These are phyloP conservation scores for Arnoldichthys spilopterus DNA, from an alignment of 2,797 vertebrate genomes.

Conservation along the genomic window DNA sequence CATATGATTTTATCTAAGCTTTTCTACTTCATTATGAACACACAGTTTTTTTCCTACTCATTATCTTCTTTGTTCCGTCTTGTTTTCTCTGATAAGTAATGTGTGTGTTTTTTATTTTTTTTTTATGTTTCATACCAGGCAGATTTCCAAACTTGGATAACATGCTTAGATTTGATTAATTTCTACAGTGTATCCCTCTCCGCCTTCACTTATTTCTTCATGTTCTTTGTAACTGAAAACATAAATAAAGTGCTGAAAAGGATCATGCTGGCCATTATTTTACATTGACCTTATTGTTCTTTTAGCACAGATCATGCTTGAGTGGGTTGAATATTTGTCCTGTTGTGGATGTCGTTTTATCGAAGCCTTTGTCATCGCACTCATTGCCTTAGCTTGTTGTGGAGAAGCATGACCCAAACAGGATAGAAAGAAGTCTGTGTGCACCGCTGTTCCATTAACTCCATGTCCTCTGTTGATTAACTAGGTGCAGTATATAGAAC, in stretches of 20 bases:
- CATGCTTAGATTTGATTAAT: conserved; percentile 37
- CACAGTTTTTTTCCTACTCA: conserved; percentile 44
- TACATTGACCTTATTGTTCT: conserved; percentile 32
- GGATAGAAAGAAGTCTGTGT: conserved; percentile 44
- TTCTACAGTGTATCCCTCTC: conserved; percentile 58
- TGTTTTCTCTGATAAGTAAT: conserved; percentile 62
- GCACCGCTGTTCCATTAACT: conserved; percentile 23
- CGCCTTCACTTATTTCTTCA: conserved; percentile 52
- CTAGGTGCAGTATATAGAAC: conserved; percentile 34
- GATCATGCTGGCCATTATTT: conserved; percentile 16
- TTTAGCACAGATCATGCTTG: background rate
- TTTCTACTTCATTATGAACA: conserved; percentile 53
- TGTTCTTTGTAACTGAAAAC: conserved; percentile 65
- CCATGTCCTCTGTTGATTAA: conserved; percentile 37
- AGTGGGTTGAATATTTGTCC: conserved; percentile 18
- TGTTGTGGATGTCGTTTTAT: background rate
- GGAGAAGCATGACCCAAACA: conserved; percentile 16
- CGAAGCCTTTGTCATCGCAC: conserved; percentile 6
- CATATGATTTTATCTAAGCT: conserved; percentile 47
- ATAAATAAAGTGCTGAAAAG: conserved; percentile 67
- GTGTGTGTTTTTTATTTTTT: conserved; percentile 50
- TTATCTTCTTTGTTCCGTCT: conserved; percentile 52
- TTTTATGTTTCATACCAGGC: conserved; percentile 55
- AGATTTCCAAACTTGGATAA: conserved; percentile 50
- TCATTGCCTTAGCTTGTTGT: conserved; percentile 14